phyloP scores from a whole-genome alignment of 2,113 vertebrate genomes.

The Chlamydotis undulata region DNA sequence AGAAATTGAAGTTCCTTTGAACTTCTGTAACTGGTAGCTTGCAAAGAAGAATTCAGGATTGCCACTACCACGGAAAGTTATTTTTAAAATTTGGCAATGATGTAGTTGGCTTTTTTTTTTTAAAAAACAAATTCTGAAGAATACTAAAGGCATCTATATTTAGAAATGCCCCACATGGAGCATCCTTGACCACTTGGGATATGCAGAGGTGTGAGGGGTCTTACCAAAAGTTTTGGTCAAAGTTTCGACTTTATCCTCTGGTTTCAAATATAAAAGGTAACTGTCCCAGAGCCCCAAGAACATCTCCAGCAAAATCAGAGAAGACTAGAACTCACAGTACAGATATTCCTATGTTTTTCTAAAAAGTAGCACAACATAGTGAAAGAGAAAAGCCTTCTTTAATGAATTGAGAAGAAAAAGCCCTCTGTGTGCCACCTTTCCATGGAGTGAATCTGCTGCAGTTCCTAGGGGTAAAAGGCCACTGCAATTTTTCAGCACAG shows the following conservation, averaged over 20 bases:
- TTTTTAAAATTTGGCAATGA: neutral
- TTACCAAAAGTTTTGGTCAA: neutral
- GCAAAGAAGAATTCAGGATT: neutral
- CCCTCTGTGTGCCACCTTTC: neutral
- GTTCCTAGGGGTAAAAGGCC: neutral
- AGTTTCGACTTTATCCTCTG: neutral
- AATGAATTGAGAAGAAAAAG: neutral
- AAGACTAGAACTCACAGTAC: neutral
- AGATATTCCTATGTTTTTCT: neutral
- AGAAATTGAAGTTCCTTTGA: neutral
- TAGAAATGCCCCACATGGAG: neutral
- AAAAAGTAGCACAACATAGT: neutral
- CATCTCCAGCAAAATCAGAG: neutral
- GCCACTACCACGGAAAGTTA: neutral
- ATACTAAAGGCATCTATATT: neutral
- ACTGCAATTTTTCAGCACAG: neutral
- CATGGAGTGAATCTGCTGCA: neutral
- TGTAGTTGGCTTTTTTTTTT: neutral
- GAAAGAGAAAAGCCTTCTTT: neutral
- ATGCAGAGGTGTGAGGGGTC: neutral
- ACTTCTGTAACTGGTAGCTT: neutral
- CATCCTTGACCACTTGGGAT: neutral
- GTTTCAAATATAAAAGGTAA: neutral
- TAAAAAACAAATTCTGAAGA: neutral
- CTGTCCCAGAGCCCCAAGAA: neutral